Conservation (phyloP, 2,888 invertebrate species). For the Lypha dubia region DNA sequence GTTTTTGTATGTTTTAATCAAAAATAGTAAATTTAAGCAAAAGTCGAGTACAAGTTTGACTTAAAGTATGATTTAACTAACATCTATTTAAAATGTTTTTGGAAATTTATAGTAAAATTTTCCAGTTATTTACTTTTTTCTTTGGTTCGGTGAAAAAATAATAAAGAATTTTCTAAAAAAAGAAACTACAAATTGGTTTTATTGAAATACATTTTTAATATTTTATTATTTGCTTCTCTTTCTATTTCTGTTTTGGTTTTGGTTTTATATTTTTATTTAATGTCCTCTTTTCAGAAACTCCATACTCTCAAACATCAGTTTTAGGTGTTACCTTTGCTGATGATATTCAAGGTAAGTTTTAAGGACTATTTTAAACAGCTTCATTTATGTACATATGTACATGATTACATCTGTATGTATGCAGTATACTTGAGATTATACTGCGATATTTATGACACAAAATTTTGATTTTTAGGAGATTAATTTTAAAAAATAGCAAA, state of each 20-base stretch:
- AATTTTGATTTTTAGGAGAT: no score
- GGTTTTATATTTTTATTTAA: slow-evolving; percentile 39
- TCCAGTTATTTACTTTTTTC: slow-evolving; percentile 7
- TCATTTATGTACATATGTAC: no score
- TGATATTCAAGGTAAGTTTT: slow-evolving; percentile 73
- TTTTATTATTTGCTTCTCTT: no score
- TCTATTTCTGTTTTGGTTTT: slow-evolving; percentile 24
- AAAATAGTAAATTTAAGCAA: slow-evolving; percentile 66
- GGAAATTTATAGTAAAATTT: slow-evolving; percentile 29
- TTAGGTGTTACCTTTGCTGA: slow-evolving; percentile 70
- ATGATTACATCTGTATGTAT: no score
- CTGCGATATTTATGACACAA: no score
- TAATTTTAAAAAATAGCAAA: no score
- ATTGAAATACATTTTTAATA: slow-evolving; percentile 29
- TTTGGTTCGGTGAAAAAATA: slow-evolving; percentile 24
- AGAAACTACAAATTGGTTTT: slow-evolving; percentile 44
- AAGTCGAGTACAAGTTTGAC: not conserved
- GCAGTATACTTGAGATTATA: no score
- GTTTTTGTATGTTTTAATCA: slow-evolving; percentile 71
- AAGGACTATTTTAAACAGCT: no score
- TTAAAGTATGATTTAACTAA: slow-evolving; percentile 15
- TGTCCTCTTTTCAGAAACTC: slow-evolving; percentile 64
- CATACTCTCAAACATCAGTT: slow-evolving; percentile 61
- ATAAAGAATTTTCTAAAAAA: slow-evolving; percentile 16
- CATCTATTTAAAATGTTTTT: not conserved